Percentiles rank a stretch among this genome's conserved stretches.
phyloP scores from a whole-genome alignment of 2,113 vertebrate species.

The Gallinago undulata region DNA sequence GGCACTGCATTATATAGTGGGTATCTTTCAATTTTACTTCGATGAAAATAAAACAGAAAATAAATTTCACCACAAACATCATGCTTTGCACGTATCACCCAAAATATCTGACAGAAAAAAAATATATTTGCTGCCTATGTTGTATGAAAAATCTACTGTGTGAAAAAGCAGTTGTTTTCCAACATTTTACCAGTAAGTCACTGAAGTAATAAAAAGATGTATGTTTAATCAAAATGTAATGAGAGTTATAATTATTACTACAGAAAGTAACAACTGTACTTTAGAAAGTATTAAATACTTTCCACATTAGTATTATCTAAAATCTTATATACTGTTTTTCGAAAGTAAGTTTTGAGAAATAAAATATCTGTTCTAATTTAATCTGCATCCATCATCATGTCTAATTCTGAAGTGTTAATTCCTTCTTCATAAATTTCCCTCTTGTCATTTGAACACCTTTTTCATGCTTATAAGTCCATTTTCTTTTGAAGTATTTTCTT shows the following conservation, averaged over 20 bases:
- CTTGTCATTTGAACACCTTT: neutral
- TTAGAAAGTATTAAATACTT: neutral
- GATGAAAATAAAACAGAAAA: neutral
- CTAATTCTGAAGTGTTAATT: neutral
- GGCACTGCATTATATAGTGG: neutral
- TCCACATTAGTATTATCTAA: neutral
- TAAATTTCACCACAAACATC: neutral
- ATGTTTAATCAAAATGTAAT: neutral
- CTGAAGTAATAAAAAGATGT: neutral
- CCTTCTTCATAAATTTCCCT: neutral
- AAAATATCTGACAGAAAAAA: neutral
- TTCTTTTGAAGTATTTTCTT: neutral
- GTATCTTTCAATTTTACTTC: neutral
- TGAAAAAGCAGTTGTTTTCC: neutral
- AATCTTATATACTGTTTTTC: neutral
- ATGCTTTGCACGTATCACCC: fast-evolving
- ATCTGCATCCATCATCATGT: neutral
- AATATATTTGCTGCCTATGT: neutral
- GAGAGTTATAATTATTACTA: neutral
- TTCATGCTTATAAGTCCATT: neutral
- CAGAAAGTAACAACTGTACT: neutral
- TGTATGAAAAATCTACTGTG: neutral
- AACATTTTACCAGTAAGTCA: neutral
- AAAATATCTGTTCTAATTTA: neutral
- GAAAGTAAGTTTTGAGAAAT: neutral